A percentile compares a stretch with the other conserved stretches of the same genome.
These are phyloP conservation scores for Heliconius erato DNA, from an alignment of 2,888 invertebrate species.

Conservation along the genomic window DNA sequence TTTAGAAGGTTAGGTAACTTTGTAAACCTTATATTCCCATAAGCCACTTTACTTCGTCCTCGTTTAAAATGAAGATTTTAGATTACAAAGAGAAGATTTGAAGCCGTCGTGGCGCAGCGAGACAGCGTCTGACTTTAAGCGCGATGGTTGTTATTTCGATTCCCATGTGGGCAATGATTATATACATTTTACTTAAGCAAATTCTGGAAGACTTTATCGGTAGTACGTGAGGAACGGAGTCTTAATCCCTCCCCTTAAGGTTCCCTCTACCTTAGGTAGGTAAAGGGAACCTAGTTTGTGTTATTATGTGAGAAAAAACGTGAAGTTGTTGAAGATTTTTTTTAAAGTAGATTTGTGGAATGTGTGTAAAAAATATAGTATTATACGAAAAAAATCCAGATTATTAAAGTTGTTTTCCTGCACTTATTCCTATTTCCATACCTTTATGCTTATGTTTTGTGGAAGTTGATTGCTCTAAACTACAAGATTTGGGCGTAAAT, in stretches of 20 bases:
- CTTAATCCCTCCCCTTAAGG: background rate
- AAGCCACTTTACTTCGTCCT: no score
- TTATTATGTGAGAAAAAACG: background rate
- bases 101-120: no score
- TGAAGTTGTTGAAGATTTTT: background rate
- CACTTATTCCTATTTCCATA: constrained; percentile 22
- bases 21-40: no score
- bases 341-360: background rate
- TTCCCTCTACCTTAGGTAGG: background rate
- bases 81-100: no score
- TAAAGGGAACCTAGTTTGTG: no score
- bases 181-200: no score
- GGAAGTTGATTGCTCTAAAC: constrained; percentile 4
- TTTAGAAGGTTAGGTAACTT: no score
- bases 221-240: background rate
- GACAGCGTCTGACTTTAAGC: no score
- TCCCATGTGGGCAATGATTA: no score
- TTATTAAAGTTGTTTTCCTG: constrained; percentile 33
- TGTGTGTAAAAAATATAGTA: background rate
- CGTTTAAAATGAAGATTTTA: no score
- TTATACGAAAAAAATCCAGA: background rate
- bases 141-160: no score
- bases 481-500: background rate
- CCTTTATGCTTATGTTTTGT: constrained; percentile 16
- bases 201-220: no score